Evolutionary conservation across 2,113 vertebrate species (phyloP), one percentile per base, ranked within the genome.

Genomic region (Crotalus viridis): DNA sequence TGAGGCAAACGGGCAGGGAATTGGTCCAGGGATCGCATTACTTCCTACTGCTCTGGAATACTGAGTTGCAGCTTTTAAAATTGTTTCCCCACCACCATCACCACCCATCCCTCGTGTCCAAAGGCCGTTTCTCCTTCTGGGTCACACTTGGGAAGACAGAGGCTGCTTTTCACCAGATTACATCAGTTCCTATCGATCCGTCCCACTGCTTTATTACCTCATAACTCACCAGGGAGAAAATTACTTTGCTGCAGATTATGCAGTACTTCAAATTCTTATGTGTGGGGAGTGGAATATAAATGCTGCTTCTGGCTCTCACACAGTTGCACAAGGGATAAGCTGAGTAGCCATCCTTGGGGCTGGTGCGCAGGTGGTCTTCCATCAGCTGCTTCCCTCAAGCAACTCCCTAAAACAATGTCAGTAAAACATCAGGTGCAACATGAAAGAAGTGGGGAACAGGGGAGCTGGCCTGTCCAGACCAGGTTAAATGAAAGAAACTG

Each of bases 151-250:
- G 93, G 90, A 91, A 89, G 90, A 48, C 33, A 39, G 74, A 74
- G 52, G 69, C 74, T 39, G 93, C 33, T 89, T 89, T 91, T 85
- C 48, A 24, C n/a, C 61, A 59, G 90, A 93, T 93, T 91, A 91
- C 93, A 64, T 93, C 93, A 93, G 90, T 85, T n/a, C 21, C 46
- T 86, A 93, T 91, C 86, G 90, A 93, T 93, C 56, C 56, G 81
- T 91, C 69, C 54, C 10, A 46, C 90, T 85, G 33, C n/a, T 89
- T 93, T 86, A 91, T 93, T 89, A 33, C 90, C 93, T 91, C 93
- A 86, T 91, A 90, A 64, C 85, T 91, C 93, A 91, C 90, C 46
- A 52, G 90, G 87, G 69, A 91, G 90, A 86, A 93, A 89, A 93
- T 91, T 89, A 89, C 93, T 91, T 61, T 55, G 87, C 90, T 91